Conservation (phyloP, 2,113 vertebrate genomes). For the Pseudorhombus dupliciocellatus region DNA sequence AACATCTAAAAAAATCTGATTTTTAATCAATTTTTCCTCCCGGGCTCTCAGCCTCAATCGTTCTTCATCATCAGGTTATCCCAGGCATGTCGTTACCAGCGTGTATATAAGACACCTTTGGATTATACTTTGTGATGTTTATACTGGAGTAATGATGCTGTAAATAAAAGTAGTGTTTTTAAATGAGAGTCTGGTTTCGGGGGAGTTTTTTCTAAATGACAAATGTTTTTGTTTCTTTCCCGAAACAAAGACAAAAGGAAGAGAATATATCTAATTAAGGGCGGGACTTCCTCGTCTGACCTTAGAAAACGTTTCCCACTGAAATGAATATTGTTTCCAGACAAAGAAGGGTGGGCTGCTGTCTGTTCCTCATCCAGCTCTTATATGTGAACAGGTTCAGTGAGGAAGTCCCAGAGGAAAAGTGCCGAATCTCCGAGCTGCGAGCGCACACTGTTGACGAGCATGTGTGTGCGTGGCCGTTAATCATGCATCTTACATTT, state of each 20-base stretch:
- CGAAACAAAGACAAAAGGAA: constrained; percentile 28
- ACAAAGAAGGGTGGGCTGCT: constrained; percentile 63
- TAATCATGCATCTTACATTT: neutral
- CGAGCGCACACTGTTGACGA: constrained; percentile 15
- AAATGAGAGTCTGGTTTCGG: neutral
- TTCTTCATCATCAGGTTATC: too few relatives aligned
- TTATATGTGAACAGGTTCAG: constrained; percentile 45
- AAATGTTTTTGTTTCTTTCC: neutral
- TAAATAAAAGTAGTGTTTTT: constrained; percentile 64
- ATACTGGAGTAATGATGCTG: constrained; percentile 26
- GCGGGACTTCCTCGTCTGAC: constrained; percentile 64
- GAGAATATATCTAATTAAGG: constrained; percentile 54
- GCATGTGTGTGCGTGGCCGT: constrained; percentile 28
- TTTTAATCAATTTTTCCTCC: too few relatives aligned
- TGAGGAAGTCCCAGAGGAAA: constrained; percentile 61
- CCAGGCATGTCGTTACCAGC: too few relatives aligned
- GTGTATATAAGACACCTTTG: neutral
- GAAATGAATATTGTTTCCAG: constrained; percentile 63
- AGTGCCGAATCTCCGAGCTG: neutral
- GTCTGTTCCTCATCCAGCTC: constrained; percentile 53
- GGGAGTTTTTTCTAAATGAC: neutral
- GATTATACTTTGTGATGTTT: neutral
- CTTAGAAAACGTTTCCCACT: constrained; percentile 49
- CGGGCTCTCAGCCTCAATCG: too few relatives aligned
- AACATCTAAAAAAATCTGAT: too few relatives aligned